Percentiles rank a stretch among this genome's conserved stretches.
These are phyloP conservation scores for Sapayoa aenigma DNA, from an alignment of 2,113 vertebrate species.

Conservation along the genomic window DNA sequence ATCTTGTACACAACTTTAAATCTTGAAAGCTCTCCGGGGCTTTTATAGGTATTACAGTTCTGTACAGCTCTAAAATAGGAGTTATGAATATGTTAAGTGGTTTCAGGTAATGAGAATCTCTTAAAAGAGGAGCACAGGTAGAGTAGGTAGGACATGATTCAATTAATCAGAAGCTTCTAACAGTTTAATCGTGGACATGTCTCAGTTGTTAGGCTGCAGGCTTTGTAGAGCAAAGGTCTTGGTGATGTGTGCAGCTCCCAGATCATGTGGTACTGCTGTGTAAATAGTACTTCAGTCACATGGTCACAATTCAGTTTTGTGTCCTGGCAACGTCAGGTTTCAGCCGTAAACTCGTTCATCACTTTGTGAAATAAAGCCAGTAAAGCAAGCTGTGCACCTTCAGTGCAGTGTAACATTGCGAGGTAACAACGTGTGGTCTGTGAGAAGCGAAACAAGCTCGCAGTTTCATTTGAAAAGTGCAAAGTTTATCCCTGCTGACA, in stretches of 20 bases:
- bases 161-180: neutral
- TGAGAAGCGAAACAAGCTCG: neutral
- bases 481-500: fast-evolving
- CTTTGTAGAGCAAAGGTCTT: constrained; percentile 11
- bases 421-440: neutral
- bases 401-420: too few species aligned
- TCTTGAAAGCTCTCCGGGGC: fast-evolving
- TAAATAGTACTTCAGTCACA: neutral
- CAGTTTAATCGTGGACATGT: neutral
- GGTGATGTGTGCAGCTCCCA: neutral
- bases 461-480: neutral
- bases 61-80: neutral
- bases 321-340: neutral
- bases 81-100: neutral
- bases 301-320: neutral
- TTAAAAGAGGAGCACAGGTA: neutral
- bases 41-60: neutral
- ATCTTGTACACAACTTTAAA: neutral
- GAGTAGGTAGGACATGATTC: neutral
- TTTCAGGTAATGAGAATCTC: neutral
- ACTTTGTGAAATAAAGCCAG: neutral
- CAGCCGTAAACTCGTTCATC: neutral
- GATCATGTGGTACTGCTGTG: neutral
- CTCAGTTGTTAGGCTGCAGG: neutral
- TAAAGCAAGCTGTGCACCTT: neutral